phyloP scores from a whole-genome alignment of 2,797 vertebrate species.

The Gallinago stenura region DNA sequence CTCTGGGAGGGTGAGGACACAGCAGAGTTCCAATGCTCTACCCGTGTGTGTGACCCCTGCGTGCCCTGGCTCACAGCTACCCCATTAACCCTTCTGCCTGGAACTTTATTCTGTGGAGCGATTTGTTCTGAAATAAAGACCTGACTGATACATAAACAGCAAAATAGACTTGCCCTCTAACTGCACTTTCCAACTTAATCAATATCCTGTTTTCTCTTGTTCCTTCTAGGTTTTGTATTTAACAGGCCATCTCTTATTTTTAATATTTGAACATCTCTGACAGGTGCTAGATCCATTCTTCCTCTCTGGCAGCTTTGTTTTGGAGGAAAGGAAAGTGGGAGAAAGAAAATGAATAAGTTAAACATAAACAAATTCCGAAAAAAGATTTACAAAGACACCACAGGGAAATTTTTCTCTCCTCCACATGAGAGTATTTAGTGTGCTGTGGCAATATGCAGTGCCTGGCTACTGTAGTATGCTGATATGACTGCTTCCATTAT shows the following conservation, averaged over 20 bases:
- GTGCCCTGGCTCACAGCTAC: background rate
- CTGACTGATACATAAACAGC: background rate
- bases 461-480: background rate
- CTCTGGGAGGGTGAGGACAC: background rate
- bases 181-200: background rate
- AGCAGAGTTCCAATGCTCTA: background rate
- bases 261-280: background rate
- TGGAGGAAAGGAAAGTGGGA: background rate
- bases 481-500: background rate
- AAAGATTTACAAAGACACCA: background rate
- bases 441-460: background rate
- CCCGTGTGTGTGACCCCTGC: background rate
- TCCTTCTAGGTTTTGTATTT: background rate
- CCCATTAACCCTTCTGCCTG: background rate
- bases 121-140: slow-evolving; percentile 27
- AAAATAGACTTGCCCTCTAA: background rate
- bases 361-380: background rate
- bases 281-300: background rate
- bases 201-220: background rate
- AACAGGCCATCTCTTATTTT: background rate
- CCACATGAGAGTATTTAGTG: background rate
- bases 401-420: background rate
- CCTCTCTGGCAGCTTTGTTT: background rate
- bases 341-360: background rate
- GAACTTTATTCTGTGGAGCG: background rate